These are phyloP conservation scores for Zelostemma sp. DNA, from an alignment of 1,140 invertebrate genomes.

Conservation along the genomic window DNA sequence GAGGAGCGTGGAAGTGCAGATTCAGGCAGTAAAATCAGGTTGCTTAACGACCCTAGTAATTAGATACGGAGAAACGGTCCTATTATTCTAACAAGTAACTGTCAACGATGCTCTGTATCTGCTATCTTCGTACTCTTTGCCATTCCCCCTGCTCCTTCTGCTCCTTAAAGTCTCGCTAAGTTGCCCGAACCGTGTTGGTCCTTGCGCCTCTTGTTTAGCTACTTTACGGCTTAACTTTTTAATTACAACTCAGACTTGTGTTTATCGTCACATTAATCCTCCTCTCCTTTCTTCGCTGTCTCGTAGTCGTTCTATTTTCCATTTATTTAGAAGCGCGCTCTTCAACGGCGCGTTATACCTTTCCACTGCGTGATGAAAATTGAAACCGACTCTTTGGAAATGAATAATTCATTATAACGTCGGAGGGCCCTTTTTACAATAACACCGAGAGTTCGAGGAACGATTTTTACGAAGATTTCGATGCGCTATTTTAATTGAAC, in stretches of 20 bases:
- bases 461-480: too few relatives aligned
- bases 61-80: slow-evolving; percentile 53
- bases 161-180: slow-evolving; percentile 12
- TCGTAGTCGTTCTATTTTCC: slow-evolving; percentile 19
- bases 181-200: slow-evolving; percentile 21
- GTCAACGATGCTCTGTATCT: slow-evolving; percentile 33
- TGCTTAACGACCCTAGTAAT: slow-evolving; percentile 55
- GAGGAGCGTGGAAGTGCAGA: slow-evolving; percentile 13
- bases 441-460: too few relatives aligned
- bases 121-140: slow-evolving; percentile 31
- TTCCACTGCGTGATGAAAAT: slow-evolving; percentile 14
- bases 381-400: slow-evolving; percentile 24
- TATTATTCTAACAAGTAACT: slow-evolving; percentile 54
- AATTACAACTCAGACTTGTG: slow-evolving; percentile 61
- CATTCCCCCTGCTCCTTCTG: background rate
- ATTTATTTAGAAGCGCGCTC: slow-evolving; percentile 21
- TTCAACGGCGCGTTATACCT: slow-evolving; percentile 5
- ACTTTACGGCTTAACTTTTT: slow-evolving; percentile 63
- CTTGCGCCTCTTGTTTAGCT: slow-evolving; percentile 33
- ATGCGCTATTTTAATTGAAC: too few relatives aligned
- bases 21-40: slow-evolving; percentile 34
- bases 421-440: too few relatives aligned
- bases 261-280: slow-evolving; percentile 50
- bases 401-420: slow-evolving; percentile 23
- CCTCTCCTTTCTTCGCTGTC: slow-evolving; percentile 7